Base-by-base conservation (phyloP, 2,797 vertebrate genomes). In the Lophura swinhoii region DNA sequence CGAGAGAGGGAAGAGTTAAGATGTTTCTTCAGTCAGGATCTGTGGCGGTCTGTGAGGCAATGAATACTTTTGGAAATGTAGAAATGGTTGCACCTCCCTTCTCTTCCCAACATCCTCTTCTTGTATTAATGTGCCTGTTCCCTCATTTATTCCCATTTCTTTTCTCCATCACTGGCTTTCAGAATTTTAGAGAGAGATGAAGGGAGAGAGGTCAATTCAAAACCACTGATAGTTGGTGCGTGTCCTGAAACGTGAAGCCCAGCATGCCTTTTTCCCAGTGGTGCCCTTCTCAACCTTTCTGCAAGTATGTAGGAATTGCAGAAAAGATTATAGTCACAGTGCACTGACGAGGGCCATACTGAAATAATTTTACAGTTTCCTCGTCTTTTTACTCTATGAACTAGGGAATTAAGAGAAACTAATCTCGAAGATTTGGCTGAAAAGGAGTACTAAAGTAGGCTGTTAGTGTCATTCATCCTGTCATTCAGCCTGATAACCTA, bases 21-120 rank as follows among this genome's bases (percentile, higher is more conserved):
- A 53, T 59, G 48, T 68, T 82, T 69, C 81, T 92, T 96, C 66
- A 63, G 76, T 55, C 75, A 85, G 63, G 48, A 51, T 90, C 56
- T 71, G 90, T 68, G 74, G 69, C 2, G 2, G 20, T 79, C 70
- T 91, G n/a, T 94, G 84, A 90, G 64, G 90, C 73, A 97, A 96
- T 12, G 18, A 90, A 37, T 74, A 84, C 84, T 76, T 88, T 71
- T 87, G 87, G 75, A 95, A 96, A 77, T 80, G 77, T 58, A 73
- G 83, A 92, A 84, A 44, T 46, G 14, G 82, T 86, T 88, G 69
- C 55, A 76, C 90, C 68, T 95, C 95, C 90, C 64, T 86, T 92
- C 90, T 84, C 58, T 85, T 79, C 41, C 56, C 70, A 56, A 73
- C 53, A 66, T 95, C 77, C 76, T 87, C 88, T 87, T 84, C 51